These are phyloP conservation scores for Lottia gigantea DNA, from an alignment of 2,888 invertebrate genomes.

Conservation along the genomic window DNA sequence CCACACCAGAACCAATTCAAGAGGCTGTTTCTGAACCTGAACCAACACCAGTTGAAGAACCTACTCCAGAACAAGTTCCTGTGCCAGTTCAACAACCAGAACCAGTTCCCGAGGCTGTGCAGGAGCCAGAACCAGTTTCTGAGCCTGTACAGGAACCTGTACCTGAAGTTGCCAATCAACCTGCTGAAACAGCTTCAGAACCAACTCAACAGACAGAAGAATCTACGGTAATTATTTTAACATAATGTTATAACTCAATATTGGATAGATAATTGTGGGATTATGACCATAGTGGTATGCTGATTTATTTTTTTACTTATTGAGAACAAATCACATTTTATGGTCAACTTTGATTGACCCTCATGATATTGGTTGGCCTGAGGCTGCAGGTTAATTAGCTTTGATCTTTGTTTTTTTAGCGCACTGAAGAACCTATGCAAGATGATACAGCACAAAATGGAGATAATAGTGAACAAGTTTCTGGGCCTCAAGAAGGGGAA, in stretches of 20 bases:
- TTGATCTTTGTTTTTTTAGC: neutral
- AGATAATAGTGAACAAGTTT: neutral
- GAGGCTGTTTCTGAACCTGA: constrained; percentile 26
- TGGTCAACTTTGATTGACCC: too few species aligned
- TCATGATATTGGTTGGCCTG: too few species aligned
- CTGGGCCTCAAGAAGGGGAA: constrained; percentile 23
- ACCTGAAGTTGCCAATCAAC: constrained; percentile 14
- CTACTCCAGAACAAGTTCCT: constrained; percentile 19
- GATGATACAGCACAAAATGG: constrained; percentile 25
- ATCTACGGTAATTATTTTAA: neutral
- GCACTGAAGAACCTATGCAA: neutral
- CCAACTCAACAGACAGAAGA: constrained; percentile 15
- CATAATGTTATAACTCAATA: too few species aligned
- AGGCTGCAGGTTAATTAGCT: too few species aligned
- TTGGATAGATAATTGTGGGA: too few species aligned
- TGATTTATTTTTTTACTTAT: too few species aligned
- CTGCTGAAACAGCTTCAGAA: constrained; percentile 35
- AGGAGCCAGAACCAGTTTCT: constrained; percentile 11
- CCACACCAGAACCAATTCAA: constrained; percentile 21
- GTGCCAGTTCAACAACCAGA: constrained; percentile 25
- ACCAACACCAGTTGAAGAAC: constrained; percentile 9
- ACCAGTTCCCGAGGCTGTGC: constrained; percentile 25
- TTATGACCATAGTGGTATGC: too few species aligned
- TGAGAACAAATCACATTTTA: too few species aligned
- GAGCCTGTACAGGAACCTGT: constrained; percentile 18